Evolutionary conservation across 2,797 vertebrate species (phyloP).

Genomic region (Xerus rutilus): DNA sequence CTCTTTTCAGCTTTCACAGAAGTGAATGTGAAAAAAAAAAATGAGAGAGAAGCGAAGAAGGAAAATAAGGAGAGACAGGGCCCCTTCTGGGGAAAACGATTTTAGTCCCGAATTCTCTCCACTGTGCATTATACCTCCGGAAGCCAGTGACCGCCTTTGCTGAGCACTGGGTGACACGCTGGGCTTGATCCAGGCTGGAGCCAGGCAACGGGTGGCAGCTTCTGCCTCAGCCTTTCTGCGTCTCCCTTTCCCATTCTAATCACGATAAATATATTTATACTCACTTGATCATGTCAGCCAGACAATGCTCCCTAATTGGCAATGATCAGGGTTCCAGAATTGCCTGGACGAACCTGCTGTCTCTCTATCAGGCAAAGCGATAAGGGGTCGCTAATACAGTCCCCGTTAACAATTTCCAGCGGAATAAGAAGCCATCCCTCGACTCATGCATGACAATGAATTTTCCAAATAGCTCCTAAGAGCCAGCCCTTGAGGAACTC

Average conservation of each 20-base stretch:
- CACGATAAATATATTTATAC: slow-evolving; percentile 87
- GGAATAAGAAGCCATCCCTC: slow-evolving; percentile 69
- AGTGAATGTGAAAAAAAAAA: slow-evolving; percentile 36
- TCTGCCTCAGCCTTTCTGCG: slow-evolving; percentile 55
- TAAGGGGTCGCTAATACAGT: slow-evolving; percentile 81
- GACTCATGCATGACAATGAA: slow-evolving; percentile 56
- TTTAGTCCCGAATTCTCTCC: slow-evolving; percentile 75
- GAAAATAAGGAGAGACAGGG: slow-evolving; percentile 32
- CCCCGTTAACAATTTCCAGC: slow-evolving; percentile 84
- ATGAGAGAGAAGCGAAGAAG: background rate
- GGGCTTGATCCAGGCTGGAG: slow-evolving; percentile 70
- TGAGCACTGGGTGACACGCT: slow-evolving; percentile 63
- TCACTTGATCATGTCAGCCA: slow-evolving; percentile 86
- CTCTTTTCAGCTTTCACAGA: slow-evolving; percentile 56
- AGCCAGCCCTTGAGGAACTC: slow-evolving; percentile 83
- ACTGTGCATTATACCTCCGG: slow-evolving; percentile 67
- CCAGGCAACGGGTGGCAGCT: slow-evolving; percentile 64
- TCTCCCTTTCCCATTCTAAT: slow-evolving; percentile 81
- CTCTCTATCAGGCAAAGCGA: slow-evolving; percentile 84
- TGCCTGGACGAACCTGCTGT: slow-evolving; percentile 84
- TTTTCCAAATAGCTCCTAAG: slow-evolving; percentile 82
- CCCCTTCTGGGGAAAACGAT: slow-evolving; percentile 36
- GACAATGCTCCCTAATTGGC: slow-evolving; percentile 86
- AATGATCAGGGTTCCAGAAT: slow-evolving; percentile 85
- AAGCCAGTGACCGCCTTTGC: slow-evolving; percentile 77